These are phyloP conservation scores for Nipponia nippon DNA, from an alignment of 2,113 vertebrate genomes.

Conservation along the genomic window DNA sequence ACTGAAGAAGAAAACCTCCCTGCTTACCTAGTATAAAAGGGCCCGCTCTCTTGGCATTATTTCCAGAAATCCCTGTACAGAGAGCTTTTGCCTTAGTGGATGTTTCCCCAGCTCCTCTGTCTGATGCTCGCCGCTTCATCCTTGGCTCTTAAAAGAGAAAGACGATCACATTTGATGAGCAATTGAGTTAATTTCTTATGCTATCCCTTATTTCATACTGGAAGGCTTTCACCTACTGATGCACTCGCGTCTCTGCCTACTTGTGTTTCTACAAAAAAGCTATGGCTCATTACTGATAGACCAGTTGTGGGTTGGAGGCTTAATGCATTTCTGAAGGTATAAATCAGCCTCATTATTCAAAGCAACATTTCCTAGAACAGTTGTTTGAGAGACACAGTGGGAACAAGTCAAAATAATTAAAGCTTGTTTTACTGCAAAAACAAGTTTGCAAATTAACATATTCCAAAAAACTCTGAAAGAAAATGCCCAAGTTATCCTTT, in stretches of 20 bases:
- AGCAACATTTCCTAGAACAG: neutral
- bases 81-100: conserved; percentile 90
- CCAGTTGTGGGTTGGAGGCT: neutral
- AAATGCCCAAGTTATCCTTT: neutral
- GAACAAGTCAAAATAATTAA: conserved; percentile 31
- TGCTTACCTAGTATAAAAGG: conserved; percentile 93
- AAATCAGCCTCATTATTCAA: neutral
- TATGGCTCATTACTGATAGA: neutral
- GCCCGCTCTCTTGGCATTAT: conserved; percentile 93
- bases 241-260: conserved; percentile 2
- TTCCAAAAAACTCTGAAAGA: neutral
- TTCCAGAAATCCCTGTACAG: conserved; percentile 91
- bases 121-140: conserved; percentile 95
- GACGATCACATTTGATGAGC: conserved; percentile 18
- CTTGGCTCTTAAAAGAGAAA: conserved; percentile 79
- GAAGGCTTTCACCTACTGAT: conserved; percentile 1
- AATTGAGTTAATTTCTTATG: neutral
- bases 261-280: neutral
- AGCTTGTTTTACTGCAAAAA: conserved; percentile 29
- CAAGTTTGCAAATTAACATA: conserved; percentile 5
- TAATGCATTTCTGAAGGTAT: neutral
- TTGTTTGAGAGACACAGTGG: neutral
- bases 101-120: conserved; percentile 93
- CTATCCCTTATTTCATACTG: neutral
- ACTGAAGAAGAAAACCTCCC: neutral